A percentile compares a stretch with the other conserved stretches of the same genome.
phyloP scores from a whole-genome alignment of 1,140 invertebrate genomes.

The Maconellicoccus hirsutus region DNA sequence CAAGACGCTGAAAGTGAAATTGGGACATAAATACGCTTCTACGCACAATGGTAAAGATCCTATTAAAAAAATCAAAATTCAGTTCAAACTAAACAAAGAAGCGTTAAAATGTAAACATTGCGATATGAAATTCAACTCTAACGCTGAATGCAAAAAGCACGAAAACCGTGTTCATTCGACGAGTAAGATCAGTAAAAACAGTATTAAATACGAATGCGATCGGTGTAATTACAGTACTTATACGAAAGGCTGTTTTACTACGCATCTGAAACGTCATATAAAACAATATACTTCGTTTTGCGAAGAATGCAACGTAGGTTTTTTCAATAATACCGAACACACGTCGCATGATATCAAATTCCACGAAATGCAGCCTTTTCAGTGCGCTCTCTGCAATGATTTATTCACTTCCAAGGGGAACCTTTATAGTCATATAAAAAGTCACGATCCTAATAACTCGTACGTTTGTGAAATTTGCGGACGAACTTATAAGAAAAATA shows the following conservation, averaged over 20 bases:
- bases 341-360: conserved; percentile 32
- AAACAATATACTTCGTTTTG: conserved; percentile 40
- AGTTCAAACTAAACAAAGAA: background rate
- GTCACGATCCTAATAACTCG: conserved; percentile 66
- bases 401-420: conserved; percentile 27
- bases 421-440: conserved; percentile 48
- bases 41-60: background rate
- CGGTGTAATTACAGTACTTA: conserved; percentile 33
- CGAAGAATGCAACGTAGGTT: conserved; percentile 56
- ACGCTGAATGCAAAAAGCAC: conserved; percentile 24
- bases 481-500: conserved; percentile 65
- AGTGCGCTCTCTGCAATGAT: conserved; percentile 28
- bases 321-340: conserved; percentile 46
- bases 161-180: conserved; percentile 23
- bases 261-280: conserved; percentile 34
- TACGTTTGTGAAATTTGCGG: conserved; percentile 67
- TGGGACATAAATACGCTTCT: background rate
- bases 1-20: background rate
- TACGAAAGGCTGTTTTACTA: conserved; percentile 32
- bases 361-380: conserved; percentile 26
- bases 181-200: no score
- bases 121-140: background rate
- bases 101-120: background rate
- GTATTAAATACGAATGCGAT: conserved; percentile 30
- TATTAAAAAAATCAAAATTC: background rate